These are phyloP conservation scores for Plotosus lineatus DNA, from an alignment of 2,113 vertebrate genomes.

Conservation along the genomic window DNA sequence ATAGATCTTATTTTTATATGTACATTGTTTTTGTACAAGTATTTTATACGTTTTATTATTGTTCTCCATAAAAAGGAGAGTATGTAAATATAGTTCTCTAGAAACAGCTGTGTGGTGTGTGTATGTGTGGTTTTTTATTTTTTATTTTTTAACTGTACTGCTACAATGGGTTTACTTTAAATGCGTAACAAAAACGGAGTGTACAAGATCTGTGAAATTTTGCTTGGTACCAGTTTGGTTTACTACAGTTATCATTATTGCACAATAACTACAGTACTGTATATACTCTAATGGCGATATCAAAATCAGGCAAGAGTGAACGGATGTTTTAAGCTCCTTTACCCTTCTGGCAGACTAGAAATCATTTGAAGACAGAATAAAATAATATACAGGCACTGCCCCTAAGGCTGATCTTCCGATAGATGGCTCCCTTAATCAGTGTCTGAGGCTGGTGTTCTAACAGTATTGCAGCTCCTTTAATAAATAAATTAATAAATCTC, in stretches of 20 bases:
- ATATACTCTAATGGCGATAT: too few species aligned
- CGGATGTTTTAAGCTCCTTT: neutral
- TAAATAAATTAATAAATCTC: too few species aligned
- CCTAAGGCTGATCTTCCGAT: too few species aligned
- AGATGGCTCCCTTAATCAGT: too few species aligned
- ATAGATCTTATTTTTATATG: conserved; percentile 83
- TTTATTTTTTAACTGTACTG: neutral
- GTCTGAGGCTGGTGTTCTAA: too few species aligned
- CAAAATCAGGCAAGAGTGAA: neutral
- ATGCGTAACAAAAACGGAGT: neutral
- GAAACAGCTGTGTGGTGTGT: conserved; percentile 55
- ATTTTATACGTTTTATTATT: conserved; percentile 82
- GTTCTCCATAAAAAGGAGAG: conserved; percentile 75
- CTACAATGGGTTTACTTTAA: neutral
- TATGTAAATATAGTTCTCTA: conserved; percentile 82
- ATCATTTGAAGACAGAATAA: too few species aligned
- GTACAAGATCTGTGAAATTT: neutral
- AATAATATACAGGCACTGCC: too few species aligned
- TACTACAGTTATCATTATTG: neutral
- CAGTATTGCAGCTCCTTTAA: too few species aligned
- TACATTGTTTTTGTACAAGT: conserved; percentile 77
- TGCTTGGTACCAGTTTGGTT: neutral
- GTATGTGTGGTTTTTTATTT: neutral
- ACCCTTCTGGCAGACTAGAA: neutral
- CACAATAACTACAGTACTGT: neutral